These are phyloP conservation scores for Brachypteracias leptosomus DNA, from an alignment of 2,113 vertebrate genomes.

Conservation along the genomic window DNA sequence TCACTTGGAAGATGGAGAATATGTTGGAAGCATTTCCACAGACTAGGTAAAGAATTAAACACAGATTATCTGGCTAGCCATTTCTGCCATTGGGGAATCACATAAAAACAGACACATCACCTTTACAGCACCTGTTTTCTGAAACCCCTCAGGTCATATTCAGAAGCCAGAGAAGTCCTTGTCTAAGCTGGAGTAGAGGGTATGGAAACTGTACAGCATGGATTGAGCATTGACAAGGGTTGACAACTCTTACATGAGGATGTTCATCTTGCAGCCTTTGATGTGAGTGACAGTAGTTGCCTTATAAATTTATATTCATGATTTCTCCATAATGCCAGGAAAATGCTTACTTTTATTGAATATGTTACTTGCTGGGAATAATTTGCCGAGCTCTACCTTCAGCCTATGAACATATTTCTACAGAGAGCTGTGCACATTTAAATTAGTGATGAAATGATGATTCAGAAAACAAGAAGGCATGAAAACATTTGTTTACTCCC, in stretches of 20 bases:
- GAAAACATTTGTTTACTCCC: neutral
- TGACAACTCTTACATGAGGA: neutral
- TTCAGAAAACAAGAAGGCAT: neutral
- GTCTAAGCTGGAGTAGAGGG: neutral
- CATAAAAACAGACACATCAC: neutral
- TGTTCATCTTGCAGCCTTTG: neutral
- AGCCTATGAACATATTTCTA: neutral
- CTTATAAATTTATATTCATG: neutral
- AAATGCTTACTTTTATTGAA: neutral
- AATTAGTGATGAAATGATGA: neutral
- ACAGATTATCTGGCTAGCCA: neutral
- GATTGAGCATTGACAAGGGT: fast-evolving
- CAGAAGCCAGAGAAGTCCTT: neutral
- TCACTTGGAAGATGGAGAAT: neutral
- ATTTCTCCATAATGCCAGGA: neutral
- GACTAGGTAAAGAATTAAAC: neutral
- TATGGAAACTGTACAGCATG: neutral
- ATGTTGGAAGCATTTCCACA: neutral
- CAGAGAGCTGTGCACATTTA: neutral
- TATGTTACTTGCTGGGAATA: neutral
- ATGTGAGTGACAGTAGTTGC: neutral
- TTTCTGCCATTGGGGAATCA: neutral
- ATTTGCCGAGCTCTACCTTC: neutral
- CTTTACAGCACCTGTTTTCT: neutral
- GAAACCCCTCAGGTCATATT: neutral